Base-by-base conservation (phyloP, 2,888 invertebrate species). In the Drosophila melanosoma region DNA sequence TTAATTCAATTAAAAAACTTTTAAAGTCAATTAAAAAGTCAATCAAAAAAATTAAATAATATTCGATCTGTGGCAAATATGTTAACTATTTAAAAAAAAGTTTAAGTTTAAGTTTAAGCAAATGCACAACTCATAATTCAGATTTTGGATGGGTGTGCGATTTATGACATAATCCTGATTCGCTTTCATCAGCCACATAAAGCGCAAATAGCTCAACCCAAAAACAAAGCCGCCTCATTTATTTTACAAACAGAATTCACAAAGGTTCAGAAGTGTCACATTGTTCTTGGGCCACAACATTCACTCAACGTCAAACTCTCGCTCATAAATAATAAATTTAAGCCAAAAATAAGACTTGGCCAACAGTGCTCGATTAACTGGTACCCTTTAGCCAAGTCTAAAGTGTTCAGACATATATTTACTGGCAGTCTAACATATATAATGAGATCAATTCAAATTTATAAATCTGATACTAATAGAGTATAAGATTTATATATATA, bases 241-340 rank as follows among this genome's bases (percentile, higher is more conserved):
- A 66, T 73, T 59, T 52, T 32, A 40, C 40, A 49, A 52, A 59
- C 38, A 51, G 56, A 61, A 66, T 72, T 59, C 53, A 20, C 35
- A 62, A 72, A 62, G 73, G 66, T 48, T 77, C 33, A 49, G 11
- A 60, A 69, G 38, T 63, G 73, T 73, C 78, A 62, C 33, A 51
- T 73, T 56, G 45, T 58, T 63, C n/a, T 49, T 52, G 52, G 63
- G 59, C 15, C 51, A 23, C 8, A 32, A 62, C 63, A 82, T 58
- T 59, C 48, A 56, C 60, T 72, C 83, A 56, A 51, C n/a, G 49
- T 36, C 64, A 48, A 56, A 40, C 57, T 57, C 35, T 12, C 40
- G 48, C 49, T 66, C 64, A 72, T 83, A 83, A 84, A 88, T 86
- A 88, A 83, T 76, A 87, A 74, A 76, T 64, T 63, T 61, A 52